These are phyloP conservation scores for Pelobates cultripes DNA, from an alignment of 2,797 vertebrate species.

Conservation along the genomic window DNA sequence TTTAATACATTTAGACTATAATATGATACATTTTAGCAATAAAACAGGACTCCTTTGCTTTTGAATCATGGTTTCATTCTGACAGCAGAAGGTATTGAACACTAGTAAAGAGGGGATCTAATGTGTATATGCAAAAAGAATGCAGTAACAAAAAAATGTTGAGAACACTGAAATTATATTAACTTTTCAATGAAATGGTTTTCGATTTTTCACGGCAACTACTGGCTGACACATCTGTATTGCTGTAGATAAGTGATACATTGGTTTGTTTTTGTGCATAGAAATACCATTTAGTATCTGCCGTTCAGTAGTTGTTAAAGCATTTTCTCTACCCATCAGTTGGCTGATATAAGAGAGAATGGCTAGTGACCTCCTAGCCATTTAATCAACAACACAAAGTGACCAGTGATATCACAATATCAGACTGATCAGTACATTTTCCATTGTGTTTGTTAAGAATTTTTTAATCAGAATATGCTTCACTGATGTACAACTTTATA, in stretches of 20 bases:
- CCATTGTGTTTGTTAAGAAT: not conserved
- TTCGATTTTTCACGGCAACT: constrained; percentile 30
- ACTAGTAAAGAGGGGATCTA: constrained; percentile 39
- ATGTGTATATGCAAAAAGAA: constrained; percentile 42
- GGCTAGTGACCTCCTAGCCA: not conserved
- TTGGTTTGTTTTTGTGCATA: constrained; percentile 34
- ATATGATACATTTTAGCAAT: constrained; percentile 59
- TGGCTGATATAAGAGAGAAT: not conserved
- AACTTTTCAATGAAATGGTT: constrained; percentile 21
- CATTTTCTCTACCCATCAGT: not conserved
- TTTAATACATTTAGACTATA: constrained; percentile 56
- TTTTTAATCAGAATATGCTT: not conserved
- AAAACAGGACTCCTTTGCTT: constrained; percentile 55
- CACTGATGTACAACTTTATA: not conserved
- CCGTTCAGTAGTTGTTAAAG: not conserved
- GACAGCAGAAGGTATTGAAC: constrained; percentile 60
- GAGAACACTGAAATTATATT: constrained; percentile 47
- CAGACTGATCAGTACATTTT: not conserved
- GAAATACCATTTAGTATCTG: constrained; percentile 20
- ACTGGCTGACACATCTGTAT: constrained; percentile 21
- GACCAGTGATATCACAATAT: not conserved
- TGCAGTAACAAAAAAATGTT: constrained; percentile 35
- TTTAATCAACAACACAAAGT: not conserved
- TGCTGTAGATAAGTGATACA: constrained; percentile 15
- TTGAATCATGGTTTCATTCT: constrained; percentile 57